Conservation (phyloP, 2,113 vertebrate genomes). For the Elephas maximus region DNA sequence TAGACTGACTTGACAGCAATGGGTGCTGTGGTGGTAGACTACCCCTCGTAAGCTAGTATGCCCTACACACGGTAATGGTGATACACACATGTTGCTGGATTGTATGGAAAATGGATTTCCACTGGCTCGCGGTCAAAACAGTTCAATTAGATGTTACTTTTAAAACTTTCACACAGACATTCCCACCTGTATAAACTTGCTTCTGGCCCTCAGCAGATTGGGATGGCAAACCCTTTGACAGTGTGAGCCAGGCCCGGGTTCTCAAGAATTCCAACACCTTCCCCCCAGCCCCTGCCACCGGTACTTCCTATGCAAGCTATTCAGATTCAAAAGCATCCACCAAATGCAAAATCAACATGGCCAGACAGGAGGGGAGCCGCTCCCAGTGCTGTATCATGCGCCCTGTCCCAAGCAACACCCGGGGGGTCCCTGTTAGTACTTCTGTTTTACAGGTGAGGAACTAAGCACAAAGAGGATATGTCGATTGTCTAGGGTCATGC, state of each 20-base stretch:
- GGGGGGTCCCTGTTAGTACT: not conserved
- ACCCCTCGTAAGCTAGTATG: not conserved
- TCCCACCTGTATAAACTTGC: not conserved
- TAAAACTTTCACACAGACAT: not conserved
- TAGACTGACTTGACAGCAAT: not conserved
- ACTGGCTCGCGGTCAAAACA: not conserved
- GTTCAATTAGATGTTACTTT: not conserved
- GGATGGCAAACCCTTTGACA: not conserved
- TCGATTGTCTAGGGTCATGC: rapidly evolving
- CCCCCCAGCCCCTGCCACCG: not conserved
- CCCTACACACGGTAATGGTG: not conserved
- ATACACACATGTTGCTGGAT: not conserved
- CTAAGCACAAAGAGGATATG: not conserved
- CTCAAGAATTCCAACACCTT: not conserved
- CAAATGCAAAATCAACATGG: not conserved
- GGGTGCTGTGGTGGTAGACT: not conserved
- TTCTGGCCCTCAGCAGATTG: not conserved
- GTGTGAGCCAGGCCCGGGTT: not conserved
- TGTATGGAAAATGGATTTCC: not conserved
- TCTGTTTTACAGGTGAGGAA: not conserved
- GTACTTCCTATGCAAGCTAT: not conserved
- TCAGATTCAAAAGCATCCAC: not conserved
- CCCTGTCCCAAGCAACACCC: not conserved
- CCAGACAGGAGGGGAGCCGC: not conserved
- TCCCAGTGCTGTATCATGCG: not conserved